phyloP scores from a whole-genome alignment of 1,140 invertebrate genomes.

The Musca vetustissima region DNA sequence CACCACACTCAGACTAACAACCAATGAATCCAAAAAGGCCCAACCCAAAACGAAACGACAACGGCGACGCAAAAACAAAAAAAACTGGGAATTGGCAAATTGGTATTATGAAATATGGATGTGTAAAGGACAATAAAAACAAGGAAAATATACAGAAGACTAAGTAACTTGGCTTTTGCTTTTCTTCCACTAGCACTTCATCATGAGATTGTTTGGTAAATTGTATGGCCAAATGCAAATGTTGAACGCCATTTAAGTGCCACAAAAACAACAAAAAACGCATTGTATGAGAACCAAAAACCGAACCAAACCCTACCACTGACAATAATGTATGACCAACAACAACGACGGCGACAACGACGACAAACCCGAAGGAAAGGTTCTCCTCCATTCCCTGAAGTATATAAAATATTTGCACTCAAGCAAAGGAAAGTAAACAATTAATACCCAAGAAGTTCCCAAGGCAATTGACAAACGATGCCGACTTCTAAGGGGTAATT shows the following conservation, averaged over 20 bases:
- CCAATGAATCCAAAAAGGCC: not conserved
- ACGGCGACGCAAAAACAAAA: not conserved
- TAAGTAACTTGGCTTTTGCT: not conserved
- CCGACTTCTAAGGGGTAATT: too few relatives aligned
- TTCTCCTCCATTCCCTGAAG: not conserved
- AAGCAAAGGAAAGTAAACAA: slow-evolving; percentile 11
- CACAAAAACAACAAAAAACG: not conserved
- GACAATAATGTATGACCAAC: too few relatives aligned
- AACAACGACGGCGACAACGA: too few relatives aligned
- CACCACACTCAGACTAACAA: not conserved
- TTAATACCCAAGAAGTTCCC: slow-evolving; percentile 15
- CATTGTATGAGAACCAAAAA: too few relatives aligned
- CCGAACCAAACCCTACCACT: too few relatives aligned
- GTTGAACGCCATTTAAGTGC: slow-evolving; percentile 11
- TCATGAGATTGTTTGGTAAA: slow-evolving; percentile 11
- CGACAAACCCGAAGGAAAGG: too few relatives aligned
- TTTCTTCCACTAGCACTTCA: not conserved
- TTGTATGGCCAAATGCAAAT: slow-evolving; percentile 15
- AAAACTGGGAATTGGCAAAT: slow-evolving; percentile 4
- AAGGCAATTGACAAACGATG: not conserved
- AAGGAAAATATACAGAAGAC: not conserved
- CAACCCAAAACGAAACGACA: not conserved
- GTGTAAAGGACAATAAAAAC: slow-evolving; percentile 23
- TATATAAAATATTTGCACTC: slow-evolving; percentile 14
- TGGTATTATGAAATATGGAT: slow-evolving; percentile 25